phyloP scores from a whole-genome alignment of 2,797 vertebrate genomes.

The Anomalospiza imberbis region DNA sequence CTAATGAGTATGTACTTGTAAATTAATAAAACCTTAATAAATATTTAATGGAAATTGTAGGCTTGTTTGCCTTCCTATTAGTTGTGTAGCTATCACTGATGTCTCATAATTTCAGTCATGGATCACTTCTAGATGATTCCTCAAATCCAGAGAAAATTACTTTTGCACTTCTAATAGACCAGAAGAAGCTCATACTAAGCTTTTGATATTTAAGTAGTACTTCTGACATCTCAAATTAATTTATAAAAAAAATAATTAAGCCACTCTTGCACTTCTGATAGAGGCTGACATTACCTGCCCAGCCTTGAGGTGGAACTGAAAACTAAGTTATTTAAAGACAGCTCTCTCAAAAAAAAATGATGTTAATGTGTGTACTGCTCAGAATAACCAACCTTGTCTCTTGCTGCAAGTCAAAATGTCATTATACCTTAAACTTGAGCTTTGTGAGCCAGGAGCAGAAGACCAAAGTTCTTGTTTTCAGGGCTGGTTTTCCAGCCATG shows the following conservation, averaged over 20 bases:
- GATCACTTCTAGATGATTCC: background rate
- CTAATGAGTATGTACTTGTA: constrained; percentile 55
- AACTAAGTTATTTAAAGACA: background rate
- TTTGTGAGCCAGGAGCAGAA: background rate
- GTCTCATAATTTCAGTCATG: background rate
- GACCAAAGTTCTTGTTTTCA: background rate
- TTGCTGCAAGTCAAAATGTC: background rate
- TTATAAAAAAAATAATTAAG: background rate
- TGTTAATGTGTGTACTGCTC: background rate
- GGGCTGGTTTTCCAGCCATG: background rate
- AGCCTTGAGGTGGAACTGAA: background rate
- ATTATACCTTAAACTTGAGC: background rate
- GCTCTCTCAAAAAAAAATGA: background rate
- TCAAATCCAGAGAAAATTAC: background rate
- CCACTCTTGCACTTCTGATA: background rate
- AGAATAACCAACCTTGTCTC: background rate
- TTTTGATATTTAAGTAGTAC: background rate
- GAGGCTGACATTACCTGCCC: background rate
- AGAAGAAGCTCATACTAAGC: background rate
- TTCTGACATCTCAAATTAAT: background rate
- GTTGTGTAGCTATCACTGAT: background rate
- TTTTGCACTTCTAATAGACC: background rate
- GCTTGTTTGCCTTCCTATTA: background rate
- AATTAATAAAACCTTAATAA: constrained; percentile 55
- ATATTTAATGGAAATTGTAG: background rate